Evolutionary conservation across 2,797 vertebrate genomes (phyloP), one percentile per base, ranked within the genome.

Genomic region (Epinephelus coioides): DNA sequence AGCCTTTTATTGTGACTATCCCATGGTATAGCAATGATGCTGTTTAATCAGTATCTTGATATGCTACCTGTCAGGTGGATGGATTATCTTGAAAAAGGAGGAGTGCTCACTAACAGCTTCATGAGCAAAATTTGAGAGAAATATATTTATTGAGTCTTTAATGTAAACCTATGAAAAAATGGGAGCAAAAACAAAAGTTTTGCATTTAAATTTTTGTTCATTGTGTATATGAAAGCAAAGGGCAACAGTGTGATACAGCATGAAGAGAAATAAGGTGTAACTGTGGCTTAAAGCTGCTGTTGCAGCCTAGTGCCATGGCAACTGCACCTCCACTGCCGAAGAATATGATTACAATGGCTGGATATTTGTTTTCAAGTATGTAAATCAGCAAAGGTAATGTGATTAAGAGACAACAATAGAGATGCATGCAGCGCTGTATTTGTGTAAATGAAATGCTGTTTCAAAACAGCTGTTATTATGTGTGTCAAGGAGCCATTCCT

Each of bases 401-500:
- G 69, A 91, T 88, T 76, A 82, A 47, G 47, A 61, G 46, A 70
- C 69, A 49, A 81, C 61, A 84, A 80, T 54, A 79, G 43, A 85
- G 66, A 77, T 76, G 78, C 38, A 44, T 50, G 62, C 5, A 0
- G 46, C 43, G 18, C 3, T 57, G 63, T 23, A 34, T 79, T 30
- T 53, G 56, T 7, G 9, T 57, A 18, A 67, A 82, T 44, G 15
- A 14, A 59, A 43, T 7, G 56, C 50, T 17, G 40, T 63, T 72
- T 30, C 21, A 79, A 68, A 71, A 62, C 63, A 73, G 71, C 62
- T 79, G 74, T 51, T 60, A 70, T 83, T 78, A 65, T 34, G 73
- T 82, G 72, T 82, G 78, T 84, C 81, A 76, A 75, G 78, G 71
- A 88, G 81, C 78, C 80, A 91, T 84, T 90, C 77, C 79, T 83